phyloP scores from a whole-genome alignment of 2,888 invertebrate species.

The Schrankia costaestrigalis region DNA sequence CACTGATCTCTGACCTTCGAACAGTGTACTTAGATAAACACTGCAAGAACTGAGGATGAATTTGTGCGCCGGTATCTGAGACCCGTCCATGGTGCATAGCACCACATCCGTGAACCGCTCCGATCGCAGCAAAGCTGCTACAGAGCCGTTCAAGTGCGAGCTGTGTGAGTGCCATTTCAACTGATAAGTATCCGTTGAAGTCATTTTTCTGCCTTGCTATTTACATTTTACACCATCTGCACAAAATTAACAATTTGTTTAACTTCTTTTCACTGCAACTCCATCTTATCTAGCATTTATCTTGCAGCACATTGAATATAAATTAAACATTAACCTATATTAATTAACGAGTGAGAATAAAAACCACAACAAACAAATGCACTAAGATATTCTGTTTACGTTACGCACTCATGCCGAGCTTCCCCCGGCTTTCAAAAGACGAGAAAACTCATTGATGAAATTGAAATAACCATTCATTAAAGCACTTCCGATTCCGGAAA shows the following conservation, averaged over 20 bases:
- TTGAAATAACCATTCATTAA: too few species aligned
- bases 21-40: constrained; percentile 66
- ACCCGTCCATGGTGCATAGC: constrained; percentile 88
- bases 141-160: constrained; percentile 89
- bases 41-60: constrained; percentile 92
- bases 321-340: too few species aligned
- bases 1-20: constrained; percentile 72
- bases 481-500: too few species aligned
- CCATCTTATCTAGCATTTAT: too few species aligned
- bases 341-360: too few species aligned
- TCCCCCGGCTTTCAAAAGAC: too few species aligned
- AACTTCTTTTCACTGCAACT: too few species aligned
- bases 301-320: too few species aligned
- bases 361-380: too few species aligned
- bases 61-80: constrained; percentile 91
- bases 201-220: constrained; percentile 48
- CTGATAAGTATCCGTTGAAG: constrained; percentile 89
- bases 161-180: constrained; percentile 94
- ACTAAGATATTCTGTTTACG: too few species aligned
- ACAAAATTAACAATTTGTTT: constrained; percentile 7
- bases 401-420: too few species aligned
- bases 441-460: too few species aligned
- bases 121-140: constrained; percentile 87
- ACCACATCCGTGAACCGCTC: constrained; percentile 92
- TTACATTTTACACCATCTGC: constrained; percentile 31